Base-by-base conservation (phyloP, 1,140 invertebrate species). In the Saxidomus purpurata region DNA sequence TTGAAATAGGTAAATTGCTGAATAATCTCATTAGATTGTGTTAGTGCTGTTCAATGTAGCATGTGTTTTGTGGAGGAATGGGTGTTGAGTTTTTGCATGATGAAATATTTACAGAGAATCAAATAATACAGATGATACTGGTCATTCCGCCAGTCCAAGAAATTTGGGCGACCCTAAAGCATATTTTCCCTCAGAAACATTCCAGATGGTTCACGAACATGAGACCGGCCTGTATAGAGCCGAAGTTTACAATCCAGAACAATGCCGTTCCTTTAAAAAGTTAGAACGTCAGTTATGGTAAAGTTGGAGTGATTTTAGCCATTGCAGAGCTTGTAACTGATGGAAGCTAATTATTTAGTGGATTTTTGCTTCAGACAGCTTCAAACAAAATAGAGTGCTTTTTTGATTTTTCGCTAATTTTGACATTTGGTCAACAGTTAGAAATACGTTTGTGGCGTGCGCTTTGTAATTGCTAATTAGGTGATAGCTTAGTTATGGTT, bases 231-330 rank as follows among this genome's bases (percentile, higher is more conserved):
- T 17, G 3, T 61, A 77, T 67, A 80, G 40, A 43, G 76, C 77
- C 17, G 86, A 69, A 52, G 4, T 88, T 22, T 34, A 28, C n/a
- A 40, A 47, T 52, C 86, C 86, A 6, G 86, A 81, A 69, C 86
- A 88, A 38, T 88, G 76, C 1, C 25, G 49, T 19, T 77, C 86
- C n/a, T 81, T 88, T 71, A 81, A 81, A 47, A 34, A 67, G 22
- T 55, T 88, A 67, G 77, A 77, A 67, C 34, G 86, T 28, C 76
- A 88, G 47, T 81, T 88, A 47, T 69, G 83, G 83, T 85, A 88
- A 81, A 69, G 19, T n/a, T 11, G 49, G 67, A 19, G 31, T 71
- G 55, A 61, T 9, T 38, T 83, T 19, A 40, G 40, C 28, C 22
- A 19, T 15, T 22, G 71, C 63, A 52, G 49, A 31, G 76, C 74